Evolutionary conservation across 2,888 invertebrate genomes (phyloP).

Genomic region (Chromoteleia sp.): DNA sequence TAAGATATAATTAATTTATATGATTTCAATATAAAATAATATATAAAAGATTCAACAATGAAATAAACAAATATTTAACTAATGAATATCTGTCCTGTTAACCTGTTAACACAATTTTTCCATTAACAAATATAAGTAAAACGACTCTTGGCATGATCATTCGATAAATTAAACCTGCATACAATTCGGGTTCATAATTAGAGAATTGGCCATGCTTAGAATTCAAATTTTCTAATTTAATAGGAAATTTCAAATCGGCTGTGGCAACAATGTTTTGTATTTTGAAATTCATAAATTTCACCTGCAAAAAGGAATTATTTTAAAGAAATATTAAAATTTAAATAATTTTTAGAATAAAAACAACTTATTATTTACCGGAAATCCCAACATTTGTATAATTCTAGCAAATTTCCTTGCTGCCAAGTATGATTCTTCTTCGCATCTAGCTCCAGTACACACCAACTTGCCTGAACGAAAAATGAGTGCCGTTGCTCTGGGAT

Average conservation of each 20-base stretch:
- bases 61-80: neutral
- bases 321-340: neutral
- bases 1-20: neutral
- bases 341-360: neutral
- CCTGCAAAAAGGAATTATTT: conserved; percentile 85
- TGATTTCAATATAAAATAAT: too few relatives aligned
- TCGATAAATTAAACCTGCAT: conserved; percentile 99
- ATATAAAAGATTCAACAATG: too few relatives aligned
- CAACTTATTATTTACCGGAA: conserved; percentile 86
- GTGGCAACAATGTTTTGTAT: conserved; percentile 90
- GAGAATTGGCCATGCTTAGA: conserved; percentile 91
- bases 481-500: conserved; percentile 90
- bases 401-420: conserved; percentile 93
- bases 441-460: conserved; percentile 92
- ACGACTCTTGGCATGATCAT: conserved; percentile 99
- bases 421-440: conserved; percentile 91
- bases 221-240: conserved; percentile 90
- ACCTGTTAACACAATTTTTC: conserved; percentile 98
- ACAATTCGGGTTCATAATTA: conserved; percentile 99
- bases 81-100: too few relatives aligned
- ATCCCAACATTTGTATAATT: conserved; percentile 93
- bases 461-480: conserved; percentile 93
- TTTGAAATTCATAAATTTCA: conserved; percentile 91
- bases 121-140: conserved; percentile 98
- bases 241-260: conserved; percentile 90